Evolutionary conservation across 2,797 vertebrate species (phyloP), one percentile per base, ranked within the genome.

Genomic region (Acanthornis magna): DNA sequence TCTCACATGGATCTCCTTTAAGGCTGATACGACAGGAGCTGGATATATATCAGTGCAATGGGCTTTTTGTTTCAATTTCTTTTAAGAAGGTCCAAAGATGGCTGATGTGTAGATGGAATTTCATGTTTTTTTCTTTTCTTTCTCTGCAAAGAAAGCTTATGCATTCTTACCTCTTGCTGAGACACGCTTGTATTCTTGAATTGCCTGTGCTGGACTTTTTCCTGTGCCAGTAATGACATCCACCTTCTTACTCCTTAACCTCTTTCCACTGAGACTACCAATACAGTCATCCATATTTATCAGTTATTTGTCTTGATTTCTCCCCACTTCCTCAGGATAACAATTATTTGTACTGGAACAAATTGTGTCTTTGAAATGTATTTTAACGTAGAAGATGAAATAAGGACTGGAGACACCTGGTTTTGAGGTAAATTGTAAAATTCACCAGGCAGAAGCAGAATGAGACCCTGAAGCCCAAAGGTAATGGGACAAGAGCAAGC

Each of bases 321-420:
- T 76, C 40, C 27, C 12, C 51, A 50, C 38, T 76, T 71, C 74
- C 16, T 68, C 42, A 72, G 73, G 26, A 43, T 36, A 89, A 82
- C 9, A 85, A 60, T 60, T 91, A 57, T 50, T 79, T 66, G 36
- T 85, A 40, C 23, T 57, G 55, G 77, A 72, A 48, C 8, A 72
- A 85, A 62, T 16, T 45, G 30, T 80, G 34, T 47, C n/a, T 91
- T 75, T 58, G 66, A 43, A 93, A 95, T 77, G 14, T 79, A 85
- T 95, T 93, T 92, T 95, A 96, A 84, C 54, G 80, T 32, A 95
- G 40, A 22, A 87, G 70, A 74, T 11, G 65, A 93, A 78, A 65
- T 38, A 85, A 83, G 25, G 16, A 47, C 29, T 38, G 30, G 32
- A 88, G n/a, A 13, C 36, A 65, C 89, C 16, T 34, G 34, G 26